Evolutionary conservation across 2,797 vertebrate species (phyloP).

Genomic region (Orestias chungarensis): DNA sequence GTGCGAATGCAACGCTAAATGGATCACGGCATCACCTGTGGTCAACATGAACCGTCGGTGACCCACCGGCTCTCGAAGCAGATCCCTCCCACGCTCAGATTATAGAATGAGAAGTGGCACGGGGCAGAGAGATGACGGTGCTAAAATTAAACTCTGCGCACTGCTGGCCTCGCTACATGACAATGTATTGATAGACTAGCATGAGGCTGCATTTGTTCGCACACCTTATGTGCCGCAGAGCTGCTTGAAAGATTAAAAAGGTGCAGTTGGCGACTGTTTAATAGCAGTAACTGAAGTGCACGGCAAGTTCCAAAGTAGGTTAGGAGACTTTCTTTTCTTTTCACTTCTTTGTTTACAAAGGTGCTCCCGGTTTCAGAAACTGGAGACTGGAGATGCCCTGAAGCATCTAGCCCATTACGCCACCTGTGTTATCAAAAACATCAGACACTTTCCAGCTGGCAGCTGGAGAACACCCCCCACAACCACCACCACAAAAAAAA

Average conservation of each 20-base stretch:
- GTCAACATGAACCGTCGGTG: conserved; percentile 22
- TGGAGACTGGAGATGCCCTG: conserved; percentile 5
- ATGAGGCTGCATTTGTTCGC: conserved; percentile 61
- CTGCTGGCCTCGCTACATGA: conserved; percentile 58
- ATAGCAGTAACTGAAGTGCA: not conserved
- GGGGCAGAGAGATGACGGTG: conserved; percentile 68
- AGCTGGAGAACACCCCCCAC: too few species aligned
- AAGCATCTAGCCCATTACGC: conserved; percentile 9
- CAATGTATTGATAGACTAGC: conserved; percentile 75
- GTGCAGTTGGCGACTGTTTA: not conserved
- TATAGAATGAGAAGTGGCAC: conserved; percentile 62
- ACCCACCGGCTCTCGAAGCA: conserved; percentile 51
- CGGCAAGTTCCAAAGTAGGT: not conserved
- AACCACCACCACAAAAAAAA: too few species aligned
- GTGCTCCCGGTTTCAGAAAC: conserved; percentile 11
- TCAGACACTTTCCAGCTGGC: conserved; percentile 48
- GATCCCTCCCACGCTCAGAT: conserved; percentile 57
- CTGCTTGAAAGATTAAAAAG: not conserved
- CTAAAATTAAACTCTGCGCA: conserved; percentile 73
- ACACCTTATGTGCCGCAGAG: conserved; percentile 33
- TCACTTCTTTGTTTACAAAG: conserved; percentile 3
- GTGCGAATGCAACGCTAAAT: conserved; percentile 22
- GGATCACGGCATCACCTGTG: conserved; percentile 50
- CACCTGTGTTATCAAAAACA: conserved; percentile 24
- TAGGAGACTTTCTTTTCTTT: not conserved